Evolutionary conservation across 2,797 vertebrate genomes (phyloP).

Genomic region (Arremon brunneinucha): DNA sequence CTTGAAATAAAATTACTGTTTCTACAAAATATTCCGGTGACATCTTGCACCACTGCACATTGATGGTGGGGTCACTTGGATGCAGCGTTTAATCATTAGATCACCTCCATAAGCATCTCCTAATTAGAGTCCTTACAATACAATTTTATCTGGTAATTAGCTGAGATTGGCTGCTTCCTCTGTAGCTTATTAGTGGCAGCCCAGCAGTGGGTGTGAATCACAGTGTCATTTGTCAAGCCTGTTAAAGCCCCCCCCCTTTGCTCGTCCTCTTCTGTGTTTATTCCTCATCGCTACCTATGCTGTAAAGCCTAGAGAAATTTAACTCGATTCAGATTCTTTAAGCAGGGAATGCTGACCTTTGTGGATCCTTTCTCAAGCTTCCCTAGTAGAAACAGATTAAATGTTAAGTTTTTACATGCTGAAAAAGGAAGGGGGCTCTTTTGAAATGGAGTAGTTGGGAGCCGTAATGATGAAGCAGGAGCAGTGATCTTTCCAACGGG

Average conservation of each 20-base stretch:
- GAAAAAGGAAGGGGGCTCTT: constrained; percentile 30
- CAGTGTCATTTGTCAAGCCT: constrained; percentile 85
- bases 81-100: constrained; percentile 91
- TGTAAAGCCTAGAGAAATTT: constrained; percentile 64
- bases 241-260: constrained; percentile 69
- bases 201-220: constrained; percentile 87
- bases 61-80: constrained; percentile 88
- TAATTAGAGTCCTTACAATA: constrained; percentile 96
- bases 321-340: constrained; percentile 42
- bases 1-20: constrained; percentile 78
- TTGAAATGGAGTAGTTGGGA: constrained; percentile 56
- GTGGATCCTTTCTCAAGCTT: background rate
- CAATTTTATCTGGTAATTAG: constrained; percentile 96
- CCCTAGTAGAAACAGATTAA: constrained; percentile 47
- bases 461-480: constrained; percentile 39
- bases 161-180: constrained; percentile 93
- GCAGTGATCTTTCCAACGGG: constrained; percentile 47
- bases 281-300: constrained; percentile 60
- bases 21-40: constrained; percentile 79
- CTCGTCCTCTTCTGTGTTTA: constrained; percentile 65
- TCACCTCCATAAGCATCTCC: constrained; percentile 90
- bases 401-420: constrained; percentile 56
- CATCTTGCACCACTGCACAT: constrained; percentile 79
- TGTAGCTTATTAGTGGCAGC: constrained; percentile 88
- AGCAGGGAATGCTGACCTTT: constrained; percentile 30